Evolutionary conservation across 2,113 vertebrate species (phyloP).

Genomic region (Colaptes auratus): DNA sequence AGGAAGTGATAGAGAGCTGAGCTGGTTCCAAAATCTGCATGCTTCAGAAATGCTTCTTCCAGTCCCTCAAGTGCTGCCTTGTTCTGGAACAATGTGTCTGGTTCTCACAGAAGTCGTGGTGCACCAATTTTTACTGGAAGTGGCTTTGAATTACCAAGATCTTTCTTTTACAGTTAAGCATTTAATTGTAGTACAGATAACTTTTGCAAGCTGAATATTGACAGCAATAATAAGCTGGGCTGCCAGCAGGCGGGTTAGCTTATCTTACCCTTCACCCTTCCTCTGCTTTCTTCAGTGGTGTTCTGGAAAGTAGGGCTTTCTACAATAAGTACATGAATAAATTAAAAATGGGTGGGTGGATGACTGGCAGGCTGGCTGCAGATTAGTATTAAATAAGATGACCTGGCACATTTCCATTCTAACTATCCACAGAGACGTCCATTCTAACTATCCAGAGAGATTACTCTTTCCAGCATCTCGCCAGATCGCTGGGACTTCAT

Average conservation of each 20-base stretch:
- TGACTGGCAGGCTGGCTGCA: neutral
- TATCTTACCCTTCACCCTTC: neutral
- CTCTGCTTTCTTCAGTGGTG: neutral
- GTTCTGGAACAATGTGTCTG: neutral
- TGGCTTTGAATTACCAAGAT: neutral
- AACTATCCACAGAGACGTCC: neutral
- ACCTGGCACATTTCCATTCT: neutral
- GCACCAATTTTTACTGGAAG: neutral
- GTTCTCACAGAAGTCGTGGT: neutral
- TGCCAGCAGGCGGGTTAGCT: neutral
- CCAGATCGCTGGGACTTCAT: neutral
- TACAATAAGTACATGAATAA: neutral
- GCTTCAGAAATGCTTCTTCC: neutral
- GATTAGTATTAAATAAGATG: neutral
- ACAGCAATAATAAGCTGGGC: neutral
- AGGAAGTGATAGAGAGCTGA: neutral
- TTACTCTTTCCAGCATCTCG: neutral
- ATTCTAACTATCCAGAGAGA: neutral
- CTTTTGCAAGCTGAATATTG: neutral
- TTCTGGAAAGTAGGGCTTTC: neutral
- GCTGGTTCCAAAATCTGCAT: neutral
- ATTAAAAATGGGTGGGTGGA: neutral
- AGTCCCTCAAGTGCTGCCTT: neutral
- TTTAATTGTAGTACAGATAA: neutral
- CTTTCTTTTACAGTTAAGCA: neutral